Base-by-base conservation (phyloP, 92 coral and sea anemone species). In the Montipora capitata region DNA sequence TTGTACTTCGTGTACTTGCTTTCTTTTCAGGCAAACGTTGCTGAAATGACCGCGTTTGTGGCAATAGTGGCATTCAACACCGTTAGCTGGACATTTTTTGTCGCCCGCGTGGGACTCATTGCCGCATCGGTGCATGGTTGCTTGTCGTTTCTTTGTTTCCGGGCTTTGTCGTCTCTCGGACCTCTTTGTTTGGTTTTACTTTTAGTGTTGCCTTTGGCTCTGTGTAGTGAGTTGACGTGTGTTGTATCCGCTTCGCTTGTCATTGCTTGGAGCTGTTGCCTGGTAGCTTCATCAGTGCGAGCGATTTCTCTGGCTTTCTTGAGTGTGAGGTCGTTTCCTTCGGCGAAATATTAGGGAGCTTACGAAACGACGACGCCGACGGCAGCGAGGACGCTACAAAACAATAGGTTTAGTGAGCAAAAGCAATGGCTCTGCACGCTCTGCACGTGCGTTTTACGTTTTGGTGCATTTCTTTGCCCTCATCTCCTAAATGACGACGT, bases 271-370 rank as follows among this genome's bases (percentile, higher is more conserved):
- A 87, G 66, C 63, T 90, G 94, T 68, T 77, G 76, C 35, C 79
- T 64, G 9, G 94, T 94, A 4, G 92, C 92, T 64, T 83, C 91
- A 40, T 88, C 96, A 0, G 86, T 87, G 12, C 88, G 85, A 7
- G 92, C 91, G 17, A 94, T 87, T 76, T 93, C 90, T 80, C 76
- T 87, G 14, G 94, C 92, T 65, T 90, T 93, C 43, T 14, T 40
- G 16, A 85, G 73, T 4, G 92, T 87, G 59, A 86, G 20, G n/a
- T 78, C 80, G 70, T 84, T 94, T 2, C 91, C 96, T 64, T 77
- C 84, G 6, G 93, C 96, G 70, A 88, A 83, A 52, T 90, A 94
- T n/a, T n/a, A n/a, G n/a, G n/a, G n/a, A n/a, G n/a, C n/a, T n/a
- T n/a, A n/a, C n/a, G n/a, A n/a, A n/a, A n/a, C n/a, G n/a, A n/a